phyloP scores from a whole-genome alignment of 2,113 vertebrate species.

The Nannobrachium achirus region DNA sequence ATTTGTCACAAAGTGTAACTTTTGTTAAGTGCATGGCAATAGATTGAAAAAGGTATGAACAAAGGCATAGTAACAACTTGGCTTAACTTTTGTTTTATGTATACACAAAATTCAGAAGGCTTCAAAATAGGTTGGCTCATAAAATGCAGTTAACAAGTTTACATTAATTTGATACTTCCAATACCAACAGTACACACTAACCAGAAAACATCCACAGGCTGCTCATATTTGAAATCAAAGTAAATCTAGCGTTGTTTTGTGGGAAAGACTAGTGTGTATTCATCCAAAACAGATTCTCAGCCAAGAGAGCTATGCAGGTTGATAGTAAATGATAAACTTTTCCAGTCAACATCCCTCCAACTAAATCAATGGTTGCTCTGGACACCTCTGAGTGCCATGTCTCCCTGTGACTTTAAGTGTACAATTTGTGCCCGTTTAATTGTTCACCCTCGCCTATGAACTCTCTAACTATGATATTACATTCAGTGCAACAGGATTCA shows the following conservation, averaged over 20 bases:
- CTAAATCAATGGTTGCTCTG: constrained; percentile 73
- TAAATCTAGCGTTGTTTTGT: neutral
- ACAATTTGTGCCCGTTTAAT: constrained; percentile 39
- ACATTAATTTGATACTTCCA: too few species aligned
- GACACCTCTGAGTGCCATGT: constrained; percentile 63
- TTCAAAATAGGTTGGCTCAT: neutral
- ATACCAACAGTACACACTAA: neutral
- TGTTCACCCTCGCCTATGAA: constrained; percentile 39
- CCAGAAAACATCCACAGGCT: neutral
- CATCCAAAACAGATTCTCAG: constrained; percentile 26
- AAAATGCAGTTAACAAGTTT: too few species aligned
- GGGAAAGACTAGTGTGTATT: constrained; percentile 24
- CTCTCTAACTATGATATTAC: constrained; percentile 11
- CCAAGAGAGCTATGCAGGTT: constrained; percentile 36
- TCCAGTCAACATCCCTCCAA: constrained; percentile 49
- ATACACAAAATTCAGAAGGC: neutral
- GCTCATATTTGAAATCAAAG: neutral
- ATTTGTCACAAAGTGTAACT: neutral
- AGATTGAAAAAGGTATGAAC: constrained; percentile 3
- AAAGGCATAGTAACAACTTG: neutral
- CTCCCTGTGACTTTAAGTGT: constrained; percentile 52
- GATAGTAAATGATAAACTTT: constrained; percentile 77
- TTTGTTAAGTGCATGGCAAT: constrained; percentile 1
- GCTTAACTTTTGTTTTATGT: too few species aligned
- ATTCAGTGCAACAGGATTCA: constrained; percentile 29